Evolutionary conservation across 1,140 invertebrate species (phyloP), one percentile per base, ranked within the genome.

Genomic region (Pogonognathellus flavescens): DNA sequence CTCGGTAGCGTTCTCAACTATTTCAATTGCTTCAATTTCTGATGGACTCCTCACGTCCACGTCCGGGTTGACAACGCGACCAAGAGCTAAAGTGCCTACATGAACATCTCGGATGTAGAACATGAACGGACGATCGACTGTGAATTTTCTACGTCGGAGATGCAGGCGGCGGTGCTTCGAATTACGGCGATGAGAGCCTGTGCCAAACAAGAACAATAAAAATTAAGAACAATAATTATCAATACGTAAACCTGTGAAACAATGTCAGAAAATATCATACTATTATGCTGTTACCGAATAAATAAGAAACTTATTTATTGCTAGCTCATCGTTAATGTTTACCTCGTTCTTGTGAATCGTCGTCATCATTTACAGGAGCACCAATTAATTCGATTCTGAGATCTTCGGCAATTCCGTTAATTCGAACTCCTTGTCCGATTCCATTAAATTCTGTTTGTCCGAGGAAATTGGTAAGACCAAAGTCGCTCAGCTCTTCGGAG

Each of bases 101-200:
- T 59, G 20, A 11, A 31, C 50, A 53, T 88, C 88, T 49, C 80
- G 62, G 8, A 88, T 18, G 53, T 86, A 88, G 55, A 88, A 86
- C 41, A 87, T 53, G 60, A 88, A 88, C 22, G 88, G 88, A 31
- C 88, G 66, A 66, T 88, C 86, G 13, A 87, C 31, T n/a, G 85
- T 80, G 9, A 88, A 53, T 85, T 85, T 85, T 53, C 84, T 53
- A 1, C 41, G 31, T 9, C 80, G 31, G n/a, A 85, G 20, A 14
- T 85, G 50, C 11, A 22, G 5, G 13, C 52, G 6, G 6, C 80
- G n/a, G 22, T 41, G 11, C 20, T 70, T 62, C 62, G 31, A 25
- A 16, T 25, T 81, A 52, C 80, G 80, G 18, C 52, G 80, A 55
- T 25, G 53, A 57, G 50, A 55, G 18, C 55, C 70, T 76, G 31